These are phyloP conservation scores for Drosophila saltans DNA, from an alignment of 1,140 invertebrate species.

Conservation along the genomic window DNA sequence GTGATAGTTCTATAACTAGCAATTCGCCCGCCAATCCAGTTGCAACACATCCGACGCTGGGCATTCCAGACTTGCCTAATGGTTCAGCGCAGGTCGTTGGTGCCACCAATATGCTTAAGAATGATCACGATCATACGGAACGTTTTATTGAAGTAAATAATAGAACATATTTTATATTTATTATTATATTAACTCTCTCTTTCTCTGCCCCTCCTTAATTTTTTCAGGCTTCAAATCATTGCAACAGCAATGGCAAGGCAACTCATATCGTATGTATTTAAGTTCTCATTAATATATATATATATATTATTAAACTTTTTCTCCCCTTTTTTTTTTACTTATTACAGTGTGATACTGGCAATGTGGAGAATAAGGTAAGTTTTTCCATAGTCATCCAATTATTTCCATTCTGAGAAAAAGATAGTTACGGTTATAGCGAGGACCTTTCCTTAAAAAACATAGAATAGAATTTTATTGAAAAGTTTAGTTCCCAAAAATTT, in stretches of 20 bases:
- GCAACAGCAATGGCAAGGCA: conserved; percentile 62
- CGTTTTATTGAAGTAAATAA: conserved; percentile 59
- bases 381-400: not conserved
- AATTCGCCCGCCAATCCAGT: conserved; percentile 19
- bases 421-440: too few relatives aligned
- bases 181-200: not conserved
- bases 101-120: conserved; percentile 46
- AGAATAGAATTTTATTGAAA: too few relatives aligned
- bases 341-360: conserved; percentile 95
- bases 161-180: not conserved
- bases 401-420: too few relatives aligned
- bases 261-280: conserved; percentile 74
- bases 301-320: conserved; percentile 36
- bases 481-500: too few relatives aligned
- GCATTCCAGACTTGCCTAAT: conserved; percentile 55
- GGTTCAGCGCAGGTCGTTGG: conserved; percentile 53
- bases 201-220: too few relatives aligned
- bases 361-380: conserved; percentile 93
- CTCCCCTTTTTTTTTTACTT: conserved; percentile 42
- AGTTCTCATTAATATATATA: not conserved
- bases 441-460: too few relatives aligned
- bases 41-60: conserved; percentile 31
- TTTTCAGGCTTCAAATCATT: conserved; percentile 58
- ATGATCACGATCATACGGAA: conserved; percentile 55
- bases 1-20: conserved; percentile 21